Evolutionary conservation across 2,113 vertebrate genomes (phyloP), one percentile per base, ranked within the genome.

Genomic region (Sterna hirundo): DNA sequence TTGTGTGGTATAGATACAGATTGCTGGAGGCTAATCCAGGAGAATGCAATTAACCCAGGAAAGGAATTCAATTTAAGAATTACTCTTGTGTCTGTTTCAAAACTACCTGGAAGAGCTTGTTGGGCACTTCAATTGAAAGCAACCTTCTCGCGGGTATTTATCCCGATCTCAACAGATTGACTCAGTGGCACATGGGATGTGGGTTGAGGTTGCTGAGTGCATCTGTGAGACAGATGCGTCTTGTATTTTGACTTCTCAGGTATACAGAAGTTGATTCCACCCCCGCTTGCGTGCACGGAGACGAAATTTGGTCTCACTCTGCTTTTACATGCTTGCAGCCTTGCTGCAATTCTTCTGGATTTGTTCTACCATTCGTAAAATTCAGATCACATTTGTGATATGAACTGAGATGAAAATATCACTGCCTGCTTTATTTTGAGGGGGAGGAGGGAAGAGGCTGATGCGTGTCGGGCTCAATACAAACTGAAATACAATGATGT

Each of bases 381-480:
- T 76, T 82, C 32, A 82, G 64, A 82, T 87, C 13, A 5, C 82
- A 71, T 76, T 65, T 95, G 38, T 83, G 61, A 79, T 81, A 36
- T 36, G 36, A 76, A 47, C 20, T 34, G 49, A 93, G 27, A 60
- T 69, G 26, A 87, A 93, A 84, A 89, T 93, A 71, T 20, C 26
- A 32, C 36, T 64, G 49, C 47, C 69, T 64, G 30, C 26, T 94
- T 81, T 90, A 66, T 74, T 81, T 79, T 83, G 58, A 72, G 70
- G 64, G 30, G 36, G 12, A 46, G n/a, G 15, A 66, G 44, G 22
- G 29, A 52, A 66, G 26, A 78, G 26, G n/a, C 32, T 85, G 22
- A 14, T 72, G 36, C 3, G 0, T 65, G 49, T 65, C 0, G 0
- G 26, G 17, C 30, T 85, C 0, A 0, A 25, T 80, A 29, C 32